Conservation (phyloP, 2,888 invertebrate genomes). For the Ormyrus thymus region DNA sequence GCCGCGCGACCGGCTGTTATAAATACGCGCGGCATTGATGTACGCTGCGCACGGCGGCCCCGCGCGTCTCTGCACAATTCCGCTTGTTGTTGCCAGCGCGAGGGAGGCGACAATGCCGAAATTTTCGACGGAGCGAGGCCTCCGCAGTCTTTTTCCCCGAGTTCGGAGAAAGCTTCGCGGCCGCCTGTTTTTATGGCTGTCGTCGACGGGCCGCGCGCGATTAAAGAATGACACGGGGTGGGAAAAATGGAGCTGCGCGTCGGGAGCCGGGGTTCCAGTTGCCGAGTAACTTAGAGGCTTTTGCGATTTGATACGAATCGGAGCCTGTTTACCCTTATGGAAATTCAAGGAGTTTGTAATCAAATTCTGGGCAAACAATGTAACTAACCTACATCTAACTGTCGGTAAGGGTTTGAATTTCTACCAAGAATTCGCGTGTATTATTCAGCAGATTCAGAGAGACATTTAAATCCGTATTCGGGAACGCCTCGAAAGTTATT, state of each 20-base stretch:
- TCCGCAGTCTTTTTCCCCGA: not conserved
- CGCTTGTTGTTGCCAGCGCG: slow-evolving; percentile 23
- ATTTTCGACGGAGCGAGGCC: not conserved
- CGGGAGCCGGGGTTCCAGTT: not conserved
- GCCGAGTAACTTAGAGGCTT: not conserved
- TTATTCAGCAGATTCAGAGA: too few relatives aligned
- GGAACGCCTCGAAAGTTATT: too few relatives aligned
- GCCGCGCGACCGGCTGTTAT: slow-evolving; percentile 15
- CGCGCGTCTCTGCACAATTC: slow-evolving; percentile 41
- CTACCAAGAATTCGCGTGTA: not conserved
- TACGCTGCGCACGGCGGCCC: not conserved
- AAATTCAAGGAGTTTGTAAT: not conserved
- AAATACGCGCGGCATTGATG: slow-evolving; percentile 22
- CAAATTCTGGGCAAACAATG: not conserved
- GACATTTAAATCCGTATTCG: too few relatives aligned
- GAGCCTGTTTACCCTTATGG: not conserved
- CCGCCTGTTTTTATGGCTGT: too few relatives aligned
- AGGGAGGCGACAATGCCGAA: not conserved
- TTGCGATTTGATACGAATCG: not conserved
- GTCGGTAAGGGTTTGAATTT: not conserved
- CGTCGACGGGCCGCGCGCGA: too few relatives aligned
- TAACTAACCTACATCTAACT: slow-evolving; percentile 2
- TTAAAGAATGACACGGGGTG: not conserved
- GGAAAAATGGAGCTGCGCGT: not conserved
- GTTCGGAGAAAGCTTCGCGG: not conserved